Evolutionary conservation across 2,797 vertebrate genomes (phyloP), one percentile per base, ranked within the genome.

Genomic region (Hylomyscus alleni): DNA sequence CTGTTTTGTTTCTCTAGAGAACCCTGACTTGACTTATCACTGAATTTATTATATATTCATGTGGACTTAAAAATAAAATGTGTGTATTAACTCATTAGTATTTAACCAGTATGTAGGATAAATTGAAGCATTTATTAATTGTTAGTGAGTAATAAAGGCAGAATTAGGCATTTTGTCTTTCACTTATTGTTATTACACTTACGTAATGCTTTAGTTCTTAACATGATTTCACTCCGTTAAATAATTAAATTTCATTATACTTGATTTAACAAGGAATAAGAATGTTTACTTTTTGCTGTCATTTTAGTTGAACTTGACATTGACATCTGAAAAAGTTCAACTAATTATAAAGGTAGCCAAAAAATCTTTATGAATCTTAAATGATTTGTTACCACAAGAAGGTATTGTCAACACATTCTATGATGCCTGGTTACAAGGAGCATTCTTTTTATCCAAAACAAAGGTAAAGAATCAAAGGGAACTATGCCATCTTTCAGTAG

Each of bases 191-290:
- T 91, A 87, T 69, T 91, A 92, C 90, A 89, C 22, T 89, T 83
- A 73, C 8, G n/a, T 56, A 84, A 9, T 37, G 8, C 13, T 75
- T 69, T 89, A 83, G 10, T 75, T 96, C 26, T 67, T 95, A 92
- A 89, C 52, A 58, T 0, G 31, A 14, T 52, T 8, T 3, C 2
- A 83, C 60, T 93, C 1, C 90, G 24, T 96, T 95, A 91, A 73
- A 73, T 60, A 96, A 96, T 73, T 94, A 62, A 86, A 20, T 89
- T 91, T 87, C 31, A 91, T 50, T 93, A 89, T 81, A 89, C 37
- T 65, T 89, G 47, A 92, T 65, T 87, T 77, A 89, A 91, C 29
- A 69, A 24, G 40, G 34, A 81, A 86, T 77, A 5, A 88, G 17
- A 26, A 60, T 85, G 13, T 7, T 31, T 2, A 90, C 72, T 75